These are phyloP conservation scores for Lymantria monacha DNA, from an alignment of 2,888 invertebrate genomes.

Conservation along the genomic window DNA sequence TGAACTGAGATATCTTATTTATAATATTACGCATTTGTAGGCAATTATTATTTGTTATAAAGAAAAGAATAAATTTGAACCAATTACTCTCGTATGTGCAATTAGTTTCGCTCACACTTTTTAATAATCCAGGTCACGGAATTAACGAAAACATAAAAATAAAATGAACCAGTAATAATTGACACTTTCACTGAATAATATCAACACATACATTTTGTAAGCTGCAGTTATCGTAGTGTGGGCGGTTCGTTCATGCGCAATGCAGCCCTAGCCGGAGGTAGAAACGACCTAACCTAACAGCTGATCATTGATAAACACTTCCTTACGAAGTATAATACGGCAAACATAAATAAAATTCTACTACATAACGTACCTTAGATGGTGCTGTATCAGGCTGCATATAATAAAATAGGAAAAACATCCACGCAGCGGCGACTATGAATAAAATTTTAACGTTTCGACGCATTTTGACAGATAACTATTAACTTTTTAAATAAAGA, in stretches of 20 bases:
- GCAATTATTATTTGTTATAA: too few species aligned
- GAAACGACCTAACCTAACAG: conserved; percentile 49
- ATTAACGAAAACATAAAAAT: too few species aligned
- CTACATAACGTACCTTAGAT: conserved; percentile 56
- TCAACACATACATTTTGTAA: conserved; percentile 14
- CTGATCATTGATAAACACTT: conserved; percentile 50
- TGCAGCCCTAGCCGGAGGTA: conserved; percentile 41
- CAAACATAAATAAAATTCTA: conserved; percentile 12
- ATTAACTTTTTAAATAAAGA: conserved; percentile 9
- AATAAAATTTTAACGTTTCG: conserved; percentile 73
- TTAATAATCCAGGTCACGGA: too few species aligned
- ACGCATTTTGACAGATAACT: conserved; percentile 52
- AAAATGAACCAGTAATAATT: neutral
- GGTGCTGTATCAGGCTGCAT: conserved; percentile 70
- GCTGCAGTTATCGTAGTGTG: conserved; percentile 50
- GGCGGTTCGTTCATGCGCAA: conserved; percentile 62
- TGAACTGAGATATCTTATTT: too few species aligned
- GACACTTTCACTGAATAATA: conserved; percentile 5
- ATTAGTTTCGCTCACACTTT: too few species aligned
- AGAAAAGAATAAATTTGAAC: too few species aligned
- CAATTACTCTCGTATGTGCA: too few species aligned
- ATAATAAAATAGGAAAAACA: conserved; percentile 72
- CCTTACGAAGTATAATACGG: conserved; percentile 14
- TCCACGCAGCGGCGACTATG: conserved; percentile 69
- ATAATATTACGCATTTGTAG: too few species aligned